These are phyloP conservation scores for Thaleichthys pacificus DNA, from an alignment of 2,797 vertebrate genomes.

Conservation along the genomic window DNA sequence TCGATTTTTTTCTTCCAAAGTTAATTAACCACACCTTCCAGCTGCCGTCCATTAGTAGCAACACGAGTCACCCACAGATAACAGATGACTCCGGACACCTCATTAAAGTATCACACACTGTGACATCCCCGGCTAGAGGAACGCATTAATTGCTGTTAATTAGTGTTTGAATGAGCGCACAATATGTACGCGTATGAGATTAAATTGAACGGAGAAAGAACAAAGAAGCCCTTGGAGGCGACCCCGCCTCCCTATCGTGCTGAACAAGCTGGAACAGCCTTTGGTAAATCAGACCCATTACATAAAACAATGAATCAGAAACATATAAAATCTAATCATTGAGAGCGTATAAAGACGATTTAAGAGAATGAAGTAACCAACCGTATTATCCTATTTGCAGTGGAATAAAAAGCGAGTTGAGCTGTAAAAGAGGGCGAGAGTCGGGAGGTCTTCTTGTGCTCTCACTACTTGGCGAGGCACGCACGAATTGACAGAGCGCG, in stretches of 20 bases:
- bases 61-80: background rate
- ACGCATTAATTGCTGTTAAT: background rate
- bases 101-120: background rate
- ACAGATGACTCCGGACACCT: background rate
- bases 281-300: background rate
- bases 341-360: background rate
- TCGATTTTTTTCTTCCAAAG: background rate
- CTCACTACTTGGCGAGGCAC: slow-evolving; percentile 13
- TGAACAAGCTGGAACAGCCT: slow-evolving; percentile 26
- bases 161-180: slow-evolving; percentile 12
- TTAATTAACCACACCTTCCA: slow-evolving; percentile 50
- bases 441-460: slow-evolving; percentile 8
- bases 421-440: background rate
- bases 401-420: slow-evolving; percentile 6
- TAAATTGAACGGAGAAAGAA: slow-evolving; percentile 29
- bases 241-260: slow-evolving; percentile 56
- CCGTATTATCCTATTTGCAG: background rate
- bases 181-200: background rate
- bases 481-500: slow-evolving; percentile 9
- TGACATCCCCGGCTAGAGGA: background rate
- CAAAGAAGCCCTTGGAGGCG: slow-evolving; percentile 41
- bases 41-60: slow-evolving; percentile 4
- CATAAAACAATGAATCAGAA: background rate
- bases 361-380: background rate
- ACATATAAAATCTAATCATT: background rate